Conservation (phyloP, 2,113 vertebrate species). For the Tonatia bakeri region DNA sequence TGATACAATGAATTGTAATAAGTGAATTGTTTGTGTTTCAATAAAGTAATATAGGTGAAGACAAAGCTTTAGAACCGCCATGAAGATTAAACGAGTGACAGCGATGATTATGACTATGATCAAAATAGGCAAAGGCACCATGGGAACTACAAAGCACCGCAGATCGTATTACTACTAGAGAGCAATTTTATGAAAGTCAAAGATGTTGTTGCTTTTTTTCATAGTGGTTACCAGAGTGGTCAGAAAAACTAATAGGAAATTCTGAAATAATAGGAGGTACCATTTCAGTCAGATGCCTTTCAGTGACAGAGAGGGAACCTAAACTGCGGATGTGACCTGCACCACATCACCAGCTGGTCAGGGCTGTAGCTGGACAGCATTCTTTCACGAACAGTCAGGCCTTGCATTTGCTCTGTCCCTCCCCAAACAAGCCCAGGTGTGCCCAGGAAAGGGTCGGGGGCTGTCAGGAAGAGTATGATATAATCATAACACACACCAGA, state of each 20-base stretch:
- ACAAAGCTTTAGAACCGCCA: background rate
- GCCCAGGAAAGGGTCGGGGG: accelerated
- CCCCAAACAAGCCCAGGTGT: background rate
- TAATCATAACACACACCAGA: background rate
- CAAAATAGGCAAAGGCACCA: background rate
- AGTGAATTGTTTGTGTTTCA: background rate
- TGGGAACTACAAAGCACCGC: background rate
- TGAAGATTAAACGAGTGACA: background rate
- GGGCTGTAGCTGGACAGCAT: background rate
- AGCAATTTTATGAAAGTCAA: slow-evolving; percentile 25
- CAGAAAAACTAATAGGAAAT: background rate
- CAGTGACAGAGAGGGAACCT: background rate
- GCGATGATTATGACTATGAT: background rate
- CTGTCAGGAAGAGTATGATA: background rate
- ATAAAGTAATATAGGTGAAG: background rate
- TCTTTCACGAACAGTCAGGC: background rate
- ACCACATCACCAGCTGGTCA: background rate
- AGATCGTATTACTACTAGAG: background rate
- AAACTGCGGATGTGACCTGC: background rate
- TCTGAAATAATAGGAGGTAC: background rate
- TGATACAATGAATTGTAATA: background rate
- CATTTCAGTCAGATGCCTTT: background rate
- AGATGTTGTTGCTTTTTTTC: background rate
- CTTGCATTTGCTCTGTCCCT: background rate
- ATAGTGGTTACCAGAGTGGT: background rate